Conservation (phyloP, 2,888 invertebrate genomes). For the Lasius platythorax region DNA sequence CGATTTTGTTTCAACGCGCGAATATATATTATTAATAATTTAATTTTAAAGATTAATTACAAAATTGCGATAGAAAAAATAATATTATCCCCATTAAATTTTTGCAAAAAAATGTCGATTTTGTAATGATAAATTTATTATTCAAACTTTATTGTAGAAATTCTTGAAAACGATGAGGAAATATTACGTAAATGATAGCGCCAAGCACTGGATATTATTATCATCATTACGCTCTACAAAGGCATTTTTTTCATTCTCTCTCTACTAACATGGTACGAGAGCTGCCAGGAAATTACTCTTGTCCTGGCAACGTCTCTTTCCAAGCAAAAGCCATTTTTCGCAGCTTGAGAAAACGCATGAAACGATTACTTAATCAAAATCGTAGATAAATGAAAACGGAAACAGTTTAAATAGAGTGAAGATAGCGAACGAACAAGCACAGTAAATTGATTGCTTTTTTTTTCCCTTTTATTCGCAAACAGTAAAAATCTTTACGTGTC, state of each 20-base stretch:
- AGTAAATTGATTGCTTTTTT: background rate
- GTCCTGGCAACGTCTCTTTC: conserved; percentile 28
- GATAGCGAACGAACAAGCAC: background rate
- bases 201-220: conserved; percentile 29
- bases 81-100: background rate
- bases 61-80: background rate
- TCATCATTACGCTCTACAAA: conserved; percentile 36
- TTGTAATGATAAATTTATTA: background rate
- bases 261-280: background rate
- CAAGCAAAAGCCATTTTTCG: conserved; percentile 31
- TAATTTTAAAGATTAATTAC: conserved; percentile 3
- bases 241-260: conserved; percentile 19
- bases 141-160: conserved; percentile 17
- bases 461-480: background rate
- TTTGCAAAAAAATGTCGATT: background rate
- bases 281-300: conserved; percentile 42
- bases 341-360: background rate
- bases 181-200: conserved; percentile 19
- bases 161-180: conserved; percentile 23
- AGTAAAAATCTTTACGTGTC: background rate
- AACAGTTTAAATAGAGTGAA: background rate
- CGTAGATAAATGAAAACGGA: conserved; percentile 26
- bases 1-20: background rate
- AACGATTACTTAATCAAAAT: conserved; percentile 40
- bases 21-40: background rate